These are phyloP conservation scores for Trichonephila clavipes DNA, from an alignment of 1,140 invertebrate genomes.

Conservation along the genomic window DNA sequence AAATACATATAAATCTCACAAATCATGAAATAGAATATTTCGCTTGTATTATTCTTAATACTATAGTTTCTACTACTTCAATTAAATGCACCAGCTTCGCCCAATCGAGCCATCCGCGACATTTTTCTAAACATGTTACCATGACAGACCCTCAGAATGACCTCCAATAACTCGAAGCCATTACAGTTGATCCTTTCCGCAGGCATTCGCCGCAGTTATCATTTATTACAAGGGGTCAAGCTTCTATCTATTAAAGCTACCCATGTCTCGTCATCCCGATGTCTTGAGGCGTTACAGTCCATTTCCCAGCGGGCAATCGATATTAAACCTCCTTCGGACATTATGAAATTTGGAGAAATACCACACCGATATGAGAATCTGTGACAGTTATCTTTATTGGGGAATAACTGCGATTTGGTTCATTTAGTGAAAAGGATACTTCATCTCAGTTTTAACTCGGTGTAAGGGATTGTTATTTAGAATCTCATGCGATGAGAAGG, in stretches of 20 bases:
- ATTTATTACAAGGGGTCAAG: neutral
- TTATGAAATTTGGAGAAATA: neutral
- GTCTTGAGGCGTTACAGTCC: neutral
- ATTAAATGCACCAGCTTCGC: too few relatives aligned
- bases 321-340: neutral
- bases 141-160: neutral
- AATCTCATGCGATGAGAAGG: too few relatives aligned
- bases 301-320: neutral
- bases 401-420: neutral
- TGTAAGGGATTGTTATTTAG: too few relatives aligned
- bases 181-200: neutral
- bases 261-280: neutral
- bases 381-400: neutral
- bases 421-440: neutral
- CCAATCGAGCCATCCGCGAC: neutral
- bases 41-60: too few relatives aligned
- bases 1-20: too few relatives aligned
- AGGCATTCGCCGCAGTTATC: neutral
- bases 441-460: neutral
- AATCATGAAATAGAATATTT: too few relatives aligned
- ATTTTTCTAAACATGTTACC: neutral
- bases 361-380: neutral
- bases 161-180: neutral
- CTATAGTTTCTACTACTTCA: too few relatives aligned
- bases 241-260: neutral